A percentile compares a stretch with the other conserved stretches of the same genome.
Evolutionary conservation across 2,113 vertebrate genomes (phyloP).

Genomic region (Xenotilapia caudafasciata): DNA sequence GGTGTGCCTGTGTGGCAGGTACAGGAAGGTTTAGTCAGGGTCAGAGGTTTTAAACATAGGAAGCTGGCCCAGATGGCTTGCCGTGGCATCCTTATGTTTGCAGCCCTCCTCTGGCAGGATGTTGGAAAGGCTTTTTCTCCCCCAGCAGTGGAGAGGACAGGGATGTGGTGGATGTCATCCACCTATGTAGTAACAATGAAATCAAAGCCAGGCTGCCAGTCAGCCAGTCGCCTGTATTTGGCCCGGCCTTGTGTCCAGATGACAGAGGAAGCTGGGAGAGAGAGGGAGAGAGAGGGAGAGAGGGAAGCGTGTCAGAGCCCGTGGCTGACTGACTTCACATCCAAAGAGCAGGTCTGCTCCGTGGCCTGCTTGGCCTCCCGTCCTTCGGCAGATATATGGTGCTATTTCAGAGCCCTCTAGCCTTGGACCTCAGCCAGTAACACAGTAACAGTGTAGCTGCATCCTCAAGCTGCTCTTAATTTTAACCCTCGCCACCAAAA

Average conservation of each 20-base stretch:
- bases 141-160: constrained; percentile 41
- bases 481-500: not conserved
- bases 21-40: constrained; percentile 72
- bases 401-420: constrained; percentile 48
- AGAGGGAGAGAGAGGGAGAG: not conserved
- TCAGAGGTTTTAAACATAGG: constrained; percentile 63
- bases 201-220: constrained; percentile 65
- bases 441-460: not conserved
- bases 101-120: constrained; percentile 67
- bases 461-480: not conserved
- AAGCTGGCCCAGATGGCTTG: constrained; percentile 69
- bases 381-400: constrained; percentile 58
- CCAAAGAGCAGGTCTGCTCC: constrained; percentile 81
- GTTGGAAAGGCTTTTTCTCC: constrained; percentile 60
- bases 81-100: constrained; percentile 61
- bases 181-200: constrained; percentile 60
- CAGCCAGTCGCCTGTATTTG: constrained; percentile 46
- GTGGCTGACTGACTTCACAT: constrained; percentile 77
- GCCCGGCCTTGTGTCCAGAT: constrained; percentile 56
- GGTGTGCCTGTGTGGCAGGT: constrained; percentile 65
- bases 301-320: not conserved
- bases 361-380: constrained; percentile 78
- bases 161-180: constrained; percentile 55
- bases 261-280: constrained; percentile 54
- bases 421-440: constrained; percentile 16